Base-by-base conservation (phyloP, 2,888 invertebrate genomes). In the Trisateles emortualis region DNA sequence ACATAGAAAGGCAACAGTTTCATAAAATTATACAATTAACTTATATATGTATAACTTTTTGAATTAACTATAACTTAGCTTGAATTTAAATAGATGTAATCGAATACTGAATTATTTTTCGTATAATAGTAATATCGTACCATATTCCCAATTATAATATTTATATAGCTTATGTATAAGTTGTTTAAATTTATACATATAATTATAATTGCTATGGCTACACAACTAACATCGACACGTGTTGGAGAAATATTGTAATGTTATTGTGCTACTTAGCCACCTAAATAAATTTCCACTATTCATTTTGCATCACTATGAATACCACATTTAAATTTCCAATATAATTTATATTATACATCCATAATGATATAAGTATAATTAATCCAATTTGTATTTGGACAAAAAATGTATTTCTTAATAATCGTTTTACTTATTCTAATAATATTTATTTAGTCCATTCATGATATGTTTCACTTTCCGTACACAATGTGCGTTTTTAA, bases 381-480 rank as follows among this genome's bases (percentile, higher is more conserved):
- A 3, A 19, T 5, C 2, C 19, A 19, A 3, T n/a, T 19, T 3
- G n/a, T 29, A n/a, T 32, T 32, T 43, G 24, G 24, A 13, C 10
- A 9, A 22, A 16, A 35, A 16, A 6, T 19, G 24, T 9, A 33
- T 16, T 1, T 22, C 16, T n/a, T 46, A 14, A 26, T 24, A 10
- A 6, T 45, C 41, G 43, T 49, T 55, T 35, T 51, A 38, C 46
- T 39, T 14, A 5, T 38, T 11, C 26, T 51, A 22, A 32, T 36
- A 52, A 33, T 33, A 29, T 32, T 47, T 43, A 2, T 17, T 30
- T 46, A 66, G 52, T 66, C 55, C 41, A 19, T 41, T 17, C 41
- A 48, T 75, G 79, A 78, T 80, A 78, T 77, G 77, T 75, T 54
- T 58, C 40, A 11, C 46, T 71, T 70, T 44, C 30, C 62, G 65